Base-by-base conservation (phyloP, 2,113 vertebrate genomes). In the Ameiurus melas region DNA sequence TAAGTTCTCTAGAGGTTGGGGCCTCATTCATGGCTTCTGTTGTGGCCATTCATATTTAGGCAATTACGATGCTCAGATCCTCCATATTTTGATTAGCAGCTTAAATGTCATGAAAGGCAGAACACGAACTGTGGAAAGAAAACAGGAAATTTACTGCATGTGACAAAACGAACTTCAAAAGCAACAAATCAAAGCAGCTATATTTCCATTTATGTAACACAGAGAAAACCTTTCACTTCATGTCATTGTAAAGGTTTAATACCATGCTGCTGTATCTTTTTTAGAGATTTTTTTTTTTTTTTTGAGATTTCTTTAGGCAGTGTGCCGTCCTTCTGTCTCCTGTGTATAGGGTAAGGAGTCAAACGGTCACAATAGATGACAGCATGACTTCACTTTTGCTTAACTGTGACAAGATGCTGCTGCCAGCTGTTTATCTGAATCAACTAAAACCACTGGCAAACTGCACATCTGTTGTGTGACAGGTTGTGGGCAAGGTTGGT, bases 81-180 rank as follows among this genome's bases (percentile, higher is more conserved):
- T 75, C 30, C 22, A 17, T 85, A 13, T 71, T 36, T 47, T 86
- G 25, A 58, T 78, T 60, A 22, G 36, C 25, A 62, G 13, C 14
- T 27, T 12, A 43, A 77, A 43, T 60, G 25, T 78, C 53, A 25
- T 84, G 87, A 91, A 10, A 64, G 27, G 58, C 1, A 60, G 64
- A 91, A 87, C 85, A 47, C 53, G 85, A 92, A 92, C 82, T 70
- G 88, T 90, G 92, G 92, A 92, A 94, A 94, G 89, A 95, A 94
- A 95, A 95, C 94, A 95, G 95, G 94, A 95, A 93, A 93, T 94
- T 90, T 90, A 91, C 91, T 89, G 82, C 36, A 88, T 86, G 91
- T 57, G 25, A 80, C 62, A 90, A 91, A 92, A 92, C 89, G 89
- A 70, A 2, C 64, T 66, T 55, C 43, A 47, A 47, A 60, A 43